These are phyloP conservation scores for Callipepla californica DNA, from an alignment of 2,113 vertebrate genomes.

Conservation along the genomic window DNA sequence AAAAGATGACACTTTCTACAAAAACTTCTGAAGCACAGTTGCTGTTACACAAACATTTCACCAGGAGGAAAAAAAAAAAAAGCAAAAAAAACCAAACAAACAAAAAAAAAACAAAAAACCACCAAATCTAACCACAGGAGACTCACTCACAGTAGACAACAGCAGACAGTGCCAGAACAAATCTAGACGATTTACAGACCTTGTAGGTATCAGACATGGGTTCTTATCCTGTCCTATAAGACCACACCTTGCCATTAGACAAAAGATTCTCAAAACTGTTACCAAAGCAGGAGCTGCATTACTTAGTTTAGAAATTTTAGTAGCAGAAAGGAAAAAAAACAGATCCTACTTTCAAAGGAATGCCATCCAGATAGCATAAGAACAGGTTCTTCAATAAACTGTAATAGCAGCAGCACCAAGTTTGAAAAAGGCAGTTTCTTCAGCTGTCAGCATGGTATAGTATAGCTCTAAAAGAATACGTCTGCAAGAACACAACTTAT, in stretches of 20 bases:
- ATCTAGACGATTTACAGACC: not conserved
- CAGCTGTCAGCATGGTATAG: not conserved
- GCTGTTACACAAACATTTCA: not conserved
- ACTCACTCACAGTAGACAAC: not conserved
- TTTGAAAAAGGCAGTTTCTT: not conserved
- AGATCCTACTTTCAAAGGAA: not conserved
- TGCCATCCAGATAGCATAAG: not conserved
- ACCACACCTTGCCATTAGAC: not conserved
- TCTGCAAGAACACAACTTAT: not conserved
- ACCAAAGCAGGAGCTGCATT: not conserved
- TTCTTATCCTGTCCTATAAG: not conserved
- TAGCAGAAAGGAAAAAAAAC: not conserved
- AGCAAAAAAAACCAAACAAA: not conserved
- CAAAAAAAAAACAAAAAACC: not conserved
- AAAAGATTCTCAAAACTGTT: not conserved
- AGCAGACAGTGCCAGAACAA: not conserved
- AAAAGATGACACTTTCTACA: not conserved
- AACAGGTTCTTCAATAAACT: not conserved
- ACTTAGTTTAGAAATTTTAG: not conserved
- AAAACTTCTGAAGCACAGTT: too few species aligned
- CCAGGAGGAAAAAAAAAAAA: not conserved
- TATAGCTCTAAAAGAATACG: not conserved
- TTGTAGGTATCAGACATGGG: not conserved
- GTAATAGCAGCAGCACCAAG: not conserved
- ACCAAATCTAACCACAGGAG: not conserved